Conservation (phyloP, 1,140 invertebrate genomes). For the Camponotus floridanus region DNA sequence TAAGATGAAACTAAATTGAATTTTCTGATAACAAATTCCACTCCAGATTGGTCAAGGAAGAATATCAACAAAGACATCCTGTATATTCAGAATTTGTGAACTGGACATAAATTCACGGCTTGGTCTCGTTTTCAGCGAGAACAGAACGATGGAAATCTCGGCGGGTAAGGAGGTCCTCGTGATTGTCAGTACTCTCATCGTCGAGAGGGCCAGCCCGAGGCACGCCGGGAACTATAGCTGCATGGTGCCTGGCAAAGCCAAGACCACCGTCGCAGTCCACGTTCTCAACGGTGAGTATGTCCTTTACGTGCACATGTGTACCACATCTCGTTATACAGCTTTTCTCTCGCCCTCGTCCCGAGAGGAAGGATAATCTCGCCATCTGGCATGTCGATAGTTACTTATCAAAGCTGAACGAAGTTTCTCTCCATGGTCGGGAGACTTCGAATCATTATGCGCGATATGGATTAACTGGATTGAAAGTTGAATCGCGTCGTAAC, state of each 20-base stretch:
- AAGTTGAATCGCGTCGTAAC: slow-evolving; percentile 15
- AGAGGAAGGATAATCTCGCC: background rate
- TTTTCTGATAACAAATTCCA: background rate
- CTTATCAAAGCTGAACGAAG: slow-evolving; percentile 30
- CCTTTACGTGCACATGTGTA: slow-evolving; percentile 26
- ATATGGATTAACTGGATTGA: slow-evolving; percentile 47
- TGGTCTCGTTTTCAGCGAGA: slow-evolving; percentile 79
- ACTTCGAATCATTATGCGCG: slow-evolving; percentile 15
- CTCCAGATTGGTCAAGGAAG: background rate
- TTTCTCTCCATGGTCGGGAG: background rate
- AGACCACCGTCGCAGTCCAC: slow-evolving; percentile 85
- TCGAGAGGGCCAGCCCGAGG: slow-evolving; percentile 86
- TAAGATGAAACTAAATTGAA: background rate
- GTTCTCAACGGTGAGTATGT: slow-evolving; percentile 86
- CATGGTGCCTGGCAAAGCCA: slow-evolving; percentile 85
- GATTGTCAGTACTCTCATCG: slow-evolving; percentile 87
- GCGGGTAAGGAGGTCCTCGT: slow-evolving; percentile 84
- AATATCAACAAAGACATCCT: background rate
- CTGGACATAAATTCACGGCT: background rate
- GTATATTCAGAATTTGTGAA: background rate
- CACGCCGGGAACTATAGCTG: slow-evolving; percentile 89
- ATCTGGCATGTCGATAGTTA: slow-evolving; percentile 39
- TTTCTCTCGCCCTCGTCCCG: background rate
- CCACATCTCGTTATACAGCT: background rate
- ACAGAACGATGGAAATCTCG: slow-evolving; percentile 86